phyloP scores from a whole-genome alignment of 1,140 invertebrate species.

The Spodoptera frugiperda region DNA sequence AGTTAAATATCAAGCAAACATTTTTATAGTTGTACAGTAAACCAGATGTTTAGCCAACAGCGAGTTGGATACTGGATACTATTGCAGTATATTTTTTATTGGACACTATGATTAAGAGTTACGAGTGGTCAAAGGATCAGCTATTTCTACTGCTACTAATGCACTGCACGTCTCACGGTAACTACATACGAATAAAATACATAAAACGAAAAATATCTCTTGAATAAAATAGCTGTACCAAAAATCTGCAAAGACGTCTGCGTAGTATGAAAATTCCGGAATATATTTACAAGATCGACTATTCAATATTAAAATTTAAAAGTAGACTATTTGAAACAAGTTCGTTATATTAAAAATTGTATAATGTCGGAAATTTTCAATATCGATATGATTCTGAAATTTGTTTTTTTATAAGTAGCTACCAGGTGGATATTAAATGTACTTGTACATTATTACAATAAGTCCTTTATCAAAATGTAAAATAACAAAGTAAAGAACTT shows the following conservation, averaged over 20 bases:
- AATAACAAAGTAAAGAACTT: neutral
- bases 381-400: too few relatives aligned
- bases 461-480: neutral
- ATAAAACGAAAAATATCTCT: neutral
- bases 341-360: too few relatives aligned
- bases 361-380: too few relatives aligned
- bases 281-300: too few relatives aligned
- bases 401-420: too few relatives aligned
- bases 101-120: neutral
- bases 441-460: neutral
- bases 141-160: constrained; percentile 4
- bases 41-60: neutral
- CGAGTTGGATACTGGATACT: neutral
- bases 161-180: neutral
- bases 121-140: neutral
- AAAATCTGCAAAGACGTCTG: neutral
- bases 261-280: neutral
- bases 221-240: neutral
- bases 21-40: neutral
- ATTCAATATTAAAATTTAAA: too few relatives aligned
- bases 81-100: constrained; percentile 21
- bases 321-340: too few relatives aligned
- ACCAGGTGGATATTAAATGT: too few relatives aligned
- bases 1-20: neutral
- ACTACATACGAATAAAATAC: neutral